Base-by-base conservation (phyloP, 2,113 vertebrate genomes). In the Noturus placidus region DNA sequence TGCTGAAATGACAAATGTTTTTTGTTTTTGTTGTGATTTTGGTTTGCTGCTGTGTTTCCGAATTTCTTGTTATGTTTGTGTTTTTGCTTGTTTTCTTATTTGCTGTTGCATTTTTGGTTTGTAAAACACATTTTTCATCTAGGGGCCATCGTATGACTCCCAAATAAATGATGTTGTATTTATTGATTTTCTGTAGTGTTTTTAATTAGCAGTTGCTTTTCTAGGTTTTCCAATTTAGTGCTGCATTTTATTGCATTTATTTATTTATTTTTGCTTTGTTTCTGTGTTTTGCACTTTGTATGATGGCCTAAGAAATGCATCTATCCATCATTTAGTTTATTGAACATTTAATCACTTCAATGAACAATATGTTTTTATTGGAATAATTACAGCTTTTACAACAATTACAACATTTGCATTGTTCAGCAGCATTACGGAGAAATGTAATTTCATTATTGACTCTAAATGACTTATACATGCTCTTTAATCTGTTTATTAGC, bases 401-500 rank as follows among this genome's bases (percentile, higher is more conserved):
- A 50, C 46, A 50, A 50, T 50, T 50, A 10, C 46, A 20, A 38
- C 83, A 61, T 38, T 70, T 38, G 15, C 72, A 87, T 79, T 72
- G 57, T 84, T 74, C 63, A 46, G 27, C 46, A 54, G 9, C 27
- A 54, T 52, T 79, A 33, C 17, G 22, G 3, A 42, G 56, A 76
- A 52, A 57, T 20, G 10, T 63, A 81, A 86, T 90, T 87, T 30
- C 19, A 61, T 33, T 82, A 50, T 72, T 50, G 52, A 54, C 63
- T 35, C 33, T 65, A 79, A 86, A 84, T 90, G 19, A 86, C 42
- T 84, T 84, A 77, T 65, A 86, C 65, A 86, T n/a, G 50, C 70
- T 83, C 69, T 42, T 79, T 88, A 83, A 86, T 79, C 14, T 77
- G 63, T 88, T 88, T 83, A 90, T 80, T 59, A 77, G 61, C 81